These are phyloP conservation scores for Ophion obscuratus DNA, from an alignment of 2,888 invertebrate genomes.

Conservation along the genomic window DNA sequence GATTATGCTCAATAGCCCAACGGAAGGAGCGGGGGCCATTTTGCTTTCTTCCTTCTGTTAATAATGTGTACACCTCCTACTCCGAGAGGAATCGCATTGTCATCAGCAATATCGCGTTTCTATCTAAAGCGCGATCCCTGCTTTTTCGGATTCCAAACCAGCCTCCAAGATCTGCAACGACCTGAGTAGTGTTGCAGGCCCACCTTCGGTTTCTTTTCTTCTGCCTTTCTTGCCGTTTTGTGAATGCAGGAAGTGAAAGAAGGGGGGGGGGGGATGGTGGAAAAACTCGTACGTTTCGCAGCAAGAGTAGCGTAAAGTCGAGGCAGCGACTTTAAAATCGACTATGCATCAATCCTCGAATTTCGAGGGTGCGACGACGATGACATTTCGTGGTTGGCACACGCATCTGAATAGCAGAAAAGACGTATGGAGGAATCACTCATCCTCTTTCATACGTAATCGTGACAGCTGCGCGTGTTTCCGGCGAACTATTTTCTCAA, in stretches of 20 bases:
- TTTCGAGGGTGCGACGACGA: conserved; percentile 60
- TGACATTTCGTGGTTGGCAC: conserved; percentile 49
- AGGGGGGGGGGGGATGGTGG: background rate
- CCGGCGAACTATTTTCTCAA: conserved; percentile 15
- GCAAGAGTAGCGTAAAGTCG: background rate
- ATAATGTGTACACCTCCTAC: conserved; percentile 5
- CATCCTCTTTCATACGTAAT: conserved; percentile 50
- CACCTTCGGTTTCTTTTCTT: conserved; percentile 34
- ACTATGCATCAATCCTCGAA: conserved; percentile 77
- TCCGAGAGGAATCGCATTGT: conserved; percentile 76
- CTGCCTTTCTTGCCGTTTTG: conserved; percentile 34
- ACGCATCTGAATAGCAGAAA: conserved; percentile 64
- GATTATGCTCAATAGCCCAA: background rate
- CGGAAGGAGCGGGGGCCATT: background rate
- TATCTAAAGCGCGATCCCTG: conserved; percentile 55
- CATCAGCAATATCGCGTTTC: conserved; percentile 81
- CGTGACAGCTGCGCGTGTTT: conserved; percentile 18
- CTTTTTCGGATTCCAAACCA: conserved; percentile 51
- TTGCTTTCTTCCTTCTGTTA: background rate
- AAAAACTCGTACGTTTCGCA: conserved; percentile 52
- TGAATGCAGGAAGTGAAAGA: background rate
- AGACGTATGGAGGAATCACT: conserved; percentile 62
- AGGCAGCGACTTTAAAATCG: conserved; percentile 72
- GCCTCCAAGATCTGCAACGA: conserved; percentile 59
- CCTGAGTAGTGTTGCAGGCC: conserved; percentile 28